Percentiles rank a stretch among this genome's conserved stretches.
These are phyloP conservation scores for Paracentrotus lividus DNA, from an alignment of 53 echinoderm and acorn worm species.

Conservation along the genomic window DNA sequence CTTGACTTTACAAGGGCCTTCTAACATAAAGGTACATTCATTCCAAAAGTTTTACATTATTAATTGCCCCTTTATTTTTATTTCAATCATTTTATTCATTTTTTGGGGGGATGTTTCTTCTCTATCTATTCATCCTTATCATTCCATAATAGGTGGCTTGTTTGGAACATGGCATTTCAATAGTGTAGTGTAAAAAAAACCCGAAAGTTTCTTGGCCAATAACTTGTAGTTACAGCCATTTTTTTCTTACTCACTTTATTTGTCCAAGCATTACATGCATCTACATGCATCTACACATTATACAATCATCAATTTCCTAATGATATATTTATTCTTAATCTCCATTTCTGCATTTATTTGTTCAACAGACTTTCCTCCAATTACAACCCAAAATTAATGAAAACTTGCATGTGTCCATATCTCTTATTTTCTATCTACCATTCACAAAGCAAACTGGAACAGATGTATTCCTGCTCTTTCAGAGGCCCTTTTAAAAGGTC, in stretches of 20 bases:
- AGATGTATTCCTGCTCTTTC: neutral
- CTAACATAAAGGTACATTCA: no score
- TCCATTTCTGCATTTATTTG: neutral
- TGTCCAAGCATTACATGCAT: neutral
- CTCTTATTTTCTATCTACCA: neutral
- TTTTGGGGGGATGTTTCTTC: no score
- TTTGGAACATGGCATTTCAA: no score
- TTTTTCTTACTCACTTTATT: no score
- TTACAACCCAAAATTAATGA: neutral
- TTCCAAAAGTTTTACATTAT: no score
- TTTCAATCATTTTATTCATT: no score
- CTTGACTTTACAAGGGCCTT: neutral
- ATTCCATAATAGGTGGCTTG: no score
- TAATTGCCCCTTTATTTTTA: no score
- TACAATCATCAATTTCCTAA: neutral
- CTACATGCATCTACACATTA: neutral
- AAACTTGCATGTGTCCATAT: neutral
- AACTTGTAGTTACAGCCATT: no score
- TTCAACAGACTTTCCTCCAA: neutral
- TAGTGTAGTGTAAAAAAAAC: no score
- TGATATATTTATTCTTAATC: neutral
- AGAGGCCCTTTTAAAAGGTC: slow-evolving; percentile 17
- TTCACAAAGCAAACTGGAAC: neutral
- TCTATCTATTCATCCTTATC: no score
- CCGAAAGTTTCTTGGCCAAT: no score